Conservation (phyloP, 2,113 vertebrate genomes). For the Hyperopisus bebe region DNA sequence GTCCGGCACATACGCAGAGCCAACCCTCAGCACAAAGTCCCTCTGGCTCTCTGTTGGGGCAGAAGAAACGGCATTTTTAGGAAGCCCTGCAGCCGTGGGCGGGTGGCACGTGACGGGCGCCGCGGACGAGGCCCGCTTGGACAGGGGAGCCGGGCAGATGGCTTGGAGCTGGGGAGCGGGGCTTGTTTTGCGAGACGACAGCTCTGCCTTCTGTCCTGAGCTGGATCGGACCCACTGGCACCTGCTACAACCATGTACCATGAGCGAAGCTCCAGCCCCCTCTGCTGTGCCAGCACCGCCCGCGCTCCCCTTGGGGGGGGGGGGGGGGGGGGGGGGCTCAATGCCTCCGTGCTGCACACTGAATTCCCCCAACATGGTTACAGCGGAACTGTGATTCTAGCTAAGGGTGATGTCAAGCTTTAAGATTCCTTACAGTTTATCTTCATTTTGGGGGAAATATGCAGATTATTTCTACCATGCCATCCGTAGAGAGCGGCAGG, state of each 20-base stretch:
- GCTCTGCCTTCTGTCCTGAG: conserved; percentile 30
- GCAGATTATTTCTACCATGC: background rate
- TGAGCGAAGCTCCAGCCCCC: conserved; percentile 26
- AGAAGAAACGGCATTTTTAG: conserved; percentile 1
- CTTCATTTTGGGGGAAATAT: background rate
- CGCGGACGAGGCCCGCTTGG: conserved; percentile 11
- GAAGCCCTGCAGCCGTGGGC: background rate
- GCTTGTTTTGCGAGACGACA: conserved; percentile 31
- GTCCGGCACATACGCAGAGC: conserved; percentile 86
- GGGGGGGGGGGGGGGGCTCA: background rate
- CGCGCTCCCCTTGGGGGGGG: background rate
- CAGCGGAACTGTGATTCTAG: background rate
- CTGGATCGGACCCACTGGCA: conserved; percentile 35
- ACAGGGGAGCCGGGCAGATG: conserved; percentile 38
- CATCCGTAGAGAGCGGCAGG: background rate
- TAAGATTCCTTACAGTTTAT: background rate
- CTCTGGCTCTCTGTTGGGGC: conserved; percentile 74
- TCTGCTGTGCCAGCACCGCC: background rate
- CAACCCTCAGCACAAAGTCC: conserved; percentile 77
- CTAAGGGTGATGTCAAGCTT: background rate
- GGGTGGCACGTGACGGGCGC: conserved; percentile 1
- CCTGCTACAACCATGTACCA: conserved; percentile 35
- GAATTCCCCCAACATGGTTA: background rate
- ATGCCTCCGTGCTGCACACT: background rate
- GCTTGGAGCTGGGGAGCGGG: conserved; percentile 27